phyloP scores from a whole-genome alignment of 2,888 invertebrate species.

The Trissoscelio sp. region DNA sequence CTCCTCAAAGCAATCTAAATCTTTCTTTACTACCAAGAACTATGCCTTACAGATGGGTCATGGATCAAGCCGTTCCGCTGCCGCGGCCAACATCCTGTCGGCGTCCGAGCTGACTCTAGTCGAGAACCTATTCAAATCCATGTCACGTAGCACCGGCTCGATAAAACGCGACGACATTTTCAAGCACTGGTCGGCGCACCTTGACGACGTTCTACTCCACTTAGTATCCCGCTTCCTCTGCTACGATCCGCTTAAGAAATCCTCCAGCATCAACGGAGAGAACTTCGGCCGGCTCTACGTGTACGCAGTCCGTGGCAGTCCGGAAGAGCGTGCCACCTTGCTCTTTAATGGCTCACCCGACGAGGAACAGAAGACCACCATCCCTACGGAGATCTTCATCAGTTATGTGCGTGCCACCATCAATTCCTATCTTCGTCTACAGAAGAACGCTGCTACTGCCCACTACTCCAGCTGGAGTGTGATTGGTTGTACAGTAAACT shows the following conservation, averaged over 20 bases:
- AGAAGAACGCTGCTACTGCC: slow-evolving; percentile 85
- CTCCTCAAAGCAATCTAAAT: too few relatives aligned
- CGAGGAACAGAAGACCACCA: slow-evolving; percentile 79
- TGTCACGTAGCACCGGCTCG: slow-evolving; percentile 82
- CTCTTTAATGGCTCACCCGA: slow-evolving; percentile 80
- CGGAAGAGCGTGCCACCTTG: slow-evolving; percentile 79
- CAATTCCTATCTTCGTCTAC: slow-evolving; percentile 89
- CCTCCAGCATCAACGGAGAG: slow-evolving; percentile 80
- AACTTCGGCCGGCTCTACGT: slow-evolving; percentile 81
- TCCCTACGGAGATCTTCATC: slow-evolving; percentile 78
- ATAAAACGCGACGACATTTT: slow-evolving; percentile 82
- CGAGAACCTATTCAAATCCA: slow-evolving; percentile 82
- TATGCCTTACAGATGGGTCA: slow-evolving; percentile 83
- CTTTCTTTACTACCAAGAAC: too few relatives aligned
- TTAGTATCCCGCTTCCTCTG: slow-evolving; percentile 81
- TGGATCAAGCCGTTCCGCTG: slow-evolving; percentile 80
- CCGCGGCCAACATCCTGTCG: slow-evolving; percentile 80
- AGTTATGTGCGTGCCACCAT: slow-evolving; percentile 91
- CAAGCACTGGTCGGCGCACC: slow-evolving; percentile 81
- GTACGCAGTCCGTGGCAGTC: slow-evolving; percentile 80
- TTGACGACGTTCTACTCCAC: slow-evolving; percentile 80
- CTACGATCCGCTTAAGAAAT: slow-evolving; percentile 80
- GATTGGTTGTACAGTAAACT: slow-evolving; percentile 85
- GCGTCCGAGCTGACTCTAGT: slow-evolving; percentile 80
- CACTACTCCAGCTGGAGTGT: slow-evolving; percentile 86